Evolutionary conservation across 2,113 vertebrate genomes (phyloP), one percentile per base, ranked within the genome.

Genomic region (Elephantulus edwardii): DNA sequence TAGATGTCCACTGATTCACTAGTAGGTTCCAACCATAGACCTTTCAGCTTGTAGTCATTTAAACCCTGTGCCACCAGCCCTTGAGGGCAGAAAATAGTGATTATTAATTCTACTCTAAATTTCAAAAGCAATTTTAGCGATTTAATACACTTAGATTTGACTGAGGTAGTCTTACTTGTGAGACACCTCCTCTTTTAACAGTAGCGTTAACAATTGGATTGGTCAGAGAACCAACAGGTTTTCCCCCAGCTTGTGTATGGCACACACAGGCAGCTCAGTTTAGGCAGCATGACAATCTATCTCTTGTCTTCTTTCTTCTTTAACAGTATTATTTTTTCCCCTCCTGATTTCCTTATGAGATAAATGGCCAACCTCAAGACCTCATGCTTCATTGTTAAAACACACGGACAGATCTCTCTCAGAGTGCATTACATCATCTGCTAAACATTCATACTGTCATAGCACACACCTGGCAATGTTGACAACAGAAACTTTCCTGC

Each of bases 241-340:
- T 35, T 62, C 24, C 33, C n/a, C 7, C 56, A 77, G 78, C 38
- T 70, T 52, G 11, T 19, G 22, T 8, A 4, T 22, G 24, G 82
- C 20, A 33, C 17, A 19, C 58, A 42, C 1, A 2, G 68, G 33
- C 44, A 22, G 83, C 13, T 28, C 44, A 0, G 26, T 11, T 68
- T 8, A 58, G 60, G 60, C 74, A 20, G 0, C 78, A 78, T 60
- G 58, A 88, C 88, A 92, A 2, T 91, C 87, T 66, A 0, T 68
- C 72, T 83, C 11, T 96, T 96, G 72, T 89, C 83, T 94, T 92
- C 89, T 91, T 26, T 93, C 40, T 96, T 96, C 83, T 71, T 88
- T 79, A 89, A 22, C 93, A 88, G 13, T 33, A 40, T 71, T 80
- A 71, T 38, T 94, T 96, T 94, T 95, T 89, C 88, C 44, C 94